Evolutionary conservation across 2,888 invertebrate genomes (phyloP).

Genomic region (Drosophila paranaensis): DNA sequence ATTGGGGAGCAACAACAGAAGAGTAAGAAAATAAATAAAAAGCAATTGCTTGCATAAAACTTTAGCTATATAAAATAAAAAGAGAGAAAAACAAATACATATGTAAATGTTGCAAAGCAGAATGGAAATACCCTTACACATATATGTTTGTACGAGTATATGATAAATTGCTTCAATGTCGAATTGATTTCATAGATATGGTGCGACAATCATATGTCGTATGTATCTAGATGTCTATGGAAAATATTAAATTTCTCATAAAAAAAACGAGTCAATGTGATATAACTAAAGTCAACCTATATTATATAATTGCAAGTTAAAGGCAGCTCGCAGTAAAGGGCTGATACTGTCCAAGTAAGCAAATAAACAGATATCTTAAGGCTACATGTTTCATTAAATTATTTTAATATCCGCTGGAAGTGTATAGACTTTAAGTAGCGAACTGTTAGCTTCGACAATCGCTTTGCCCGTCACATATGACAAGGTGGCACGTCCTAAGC

Average conservation of each 20-base stretch:
- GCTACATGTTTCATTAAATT: not conserved
- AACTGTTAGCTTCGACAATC: slow-evolving; percentile 31
- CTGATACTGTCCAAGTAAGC: not conserved
- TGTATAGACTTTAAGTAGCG: slow-evolving; percentile 2
- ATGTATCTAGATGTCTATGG: not conserved
- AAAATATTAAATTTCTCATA: not conserved
- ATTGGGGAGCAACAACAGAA: slow-evolving; percentile 3
- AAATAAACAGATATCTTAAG: not conserved
- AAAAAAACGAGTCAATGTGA: too few species aligned
- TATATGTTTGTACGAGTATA: not conserved
- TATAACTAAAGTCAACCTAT: too few species aligned
- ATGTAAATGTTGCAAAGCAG: slow-evolving; percentile 29
- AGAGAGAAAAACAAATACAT: not conserved
- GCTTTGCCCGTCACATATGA: slow-evolving; percentile 68
- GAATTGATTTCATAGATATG: slow-evolving; percentile 6
- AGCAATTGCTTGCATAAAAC: slow-evolving; percentile 37
- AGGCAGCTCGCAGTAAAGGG: not conserved
- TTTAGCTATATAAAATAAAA: slow-evolving; percentile 8
- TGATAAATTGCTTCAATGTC: slow-evolving; percentile 1
- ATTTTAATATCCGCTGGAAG: not conserved
- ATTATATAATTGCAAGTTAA: not conserved
- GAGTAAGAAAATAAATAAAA: slow-evolving; percentile 30
- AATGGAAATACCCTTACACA: not conserved
- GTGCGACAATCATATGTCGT: not conserved
- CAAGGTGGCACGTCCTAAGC: slow-evolving; percentile 56